Evolutionary conservation across 2,888 invertebrate genomes (phyloP), one percentile per base, ranked within the genome.

Genomic region (Sinotaia quadrata): DNA sequence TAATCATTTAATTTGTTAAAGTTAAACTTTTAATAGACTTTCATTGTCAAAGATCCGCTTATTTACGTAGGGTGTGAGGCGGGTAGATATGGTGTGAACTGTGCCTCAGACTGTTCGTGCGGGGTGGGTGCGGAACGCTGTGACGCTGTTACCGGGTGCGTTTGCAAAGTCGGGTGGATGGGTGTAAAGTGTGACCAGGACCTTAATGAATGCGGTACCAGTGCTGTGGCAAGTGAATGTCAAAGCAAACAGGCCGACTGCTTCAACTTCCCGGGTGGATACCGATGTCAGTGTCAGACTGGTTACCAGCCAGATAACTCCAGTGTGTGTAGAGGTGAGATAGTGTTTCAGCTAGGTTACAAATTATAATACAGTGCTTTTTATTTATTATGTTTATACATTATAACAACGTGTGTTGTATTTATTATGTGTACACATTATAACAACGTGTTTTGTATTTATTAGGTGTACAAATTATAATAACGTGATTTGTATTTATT

Each of bases 181-280:
- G 57, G 57, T 4, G 33, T n/a, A n/a, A 31, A n/a, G 34, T 57
- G 57, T 34, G 57, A 57, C 31, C 57, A 33, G 57, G 57, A 57
- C n/a, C 4, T 57, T 8, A 33, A 57, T 33, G 57, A 57, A 7
- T 57, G 57, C n/a, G 31, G 36, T 2, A 57, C 57, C 5, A 15
- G n/a, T 2, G 15, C 33, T 18, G 57, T 31, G 15, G n/a, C 21
- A 21, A 10, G 18, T 18, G 34, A 34, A 21, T 57, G 57, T n/a
- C 57, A 34, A 24, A 33, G 18, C 8, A 31, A 31, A 21, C 10
- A 34, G 4, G 57, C 57, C 4, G 18, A 10, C 5, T 57, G 57
- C n/a, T 10, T 15, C 4, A 57, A 57, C 24, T n/a, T 33, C 33
- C 57, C 10, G 34, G 57, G 57, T 8, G n/a, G 34, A 1, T 57